Percentiles rank a stretch among this genome's conserved stretches.
Conservation (phyloP, 2,888 invertebrate genomes). For the Rhagium mordax region DNA sequence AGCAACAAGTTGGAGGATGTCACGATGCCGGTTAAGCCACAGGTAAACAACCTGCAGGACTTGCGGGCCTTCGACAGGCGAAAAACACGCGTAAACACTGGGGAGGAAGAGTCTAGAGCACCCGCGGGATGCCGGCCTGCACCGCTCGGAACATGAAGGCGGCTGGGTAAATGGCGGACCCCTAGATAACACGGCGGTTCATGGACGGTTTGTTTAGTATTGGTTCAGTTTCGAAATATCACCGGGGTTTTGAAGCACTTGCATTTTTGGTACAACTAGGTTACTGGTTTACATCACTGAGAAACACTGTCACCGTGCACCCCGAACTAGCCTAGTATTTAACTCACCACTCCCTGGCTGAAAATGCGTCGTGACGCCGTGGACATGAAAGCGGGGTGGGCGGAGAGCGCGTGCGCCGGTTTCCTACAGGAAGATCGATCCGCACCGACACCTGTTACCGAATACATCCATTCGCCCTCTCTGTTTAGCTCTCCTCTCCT, state of each 20-base stretch:
- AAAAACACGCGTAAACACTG: conserved; percentile 24
- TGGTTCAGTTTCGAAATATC: conserved; percentile 30
- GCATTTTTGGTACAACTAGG: conserved; percentile 14
- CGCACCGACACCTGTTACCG: conserved; percentile 70
- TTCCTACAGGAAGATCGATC: conserved; percentile 66
- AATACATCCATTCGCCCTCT: conserved; percentile 47
- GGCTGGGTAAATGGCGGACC: conserved; percentile 26
- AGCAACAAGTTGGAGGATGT: conserved; percentile 68
- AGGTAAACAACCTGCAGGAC: conserved; percentile 66
- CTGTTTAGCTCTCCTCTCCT: conserved; percentile 30
- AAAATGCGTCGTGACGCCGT: conserved; percentile 64
- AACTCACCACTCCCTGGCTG: conserved; percentile 68
- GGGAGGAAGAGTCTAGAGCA: conserved; percentile 33
- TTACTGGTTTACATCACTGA: conserved; percentile 21
- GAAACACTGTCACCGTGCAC: conserved; percentile 25
- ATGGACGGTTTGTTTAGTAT: conserved; percentile 48
- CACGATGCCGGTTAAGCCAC: conserved; percentile 64
- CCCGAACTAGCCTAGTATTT: conserved; percentile 44
- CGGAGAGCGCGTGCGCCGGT: conserved; percentile 60
- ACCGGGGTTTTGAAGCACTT: conserved; percentile 18
- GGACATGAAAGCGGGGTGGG: conserved; percentile 63
- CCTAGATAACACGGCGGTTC: conserved; percentile 17
- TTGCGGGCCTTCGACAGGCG: conserved; percentile 36
- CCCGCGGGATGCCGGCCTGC: conserved; percentile 37
- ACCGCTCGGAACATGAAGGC: conserved; percentile 36